These are phyloP conservation scores for Lophius piscatorius DNA, from an alignment of 2,113 vertebrate species.

Conservation along the genomic window DNA sequence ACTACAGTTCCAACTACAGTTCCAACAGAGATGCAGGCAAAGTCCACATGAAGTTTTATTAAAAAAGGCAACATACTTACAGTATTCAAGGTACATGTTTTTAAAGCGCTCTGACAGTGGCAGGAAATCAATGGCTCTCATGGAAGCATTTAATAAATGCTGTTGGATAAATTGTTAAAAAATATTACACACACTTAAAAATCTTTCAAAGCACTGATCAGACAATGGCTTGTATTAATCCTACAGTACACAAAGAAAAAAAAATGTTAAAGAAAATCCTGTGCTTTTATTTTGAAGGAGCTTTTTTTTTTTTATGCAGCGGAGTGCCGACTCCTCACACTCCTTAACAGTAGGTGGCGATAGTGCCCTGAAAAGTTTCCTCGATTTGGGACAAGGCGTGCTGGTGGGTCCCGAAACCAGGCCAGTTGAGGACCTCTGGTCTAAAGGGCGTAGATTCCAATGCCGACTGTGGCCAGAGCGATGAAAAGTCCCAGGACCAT, in stretches of 20 bases:
- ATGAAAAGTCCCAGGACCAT: constrained; percentile 72
- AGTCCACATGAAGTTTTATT: constrained; percentile 44
- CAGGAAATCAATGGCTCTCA: not conserved
- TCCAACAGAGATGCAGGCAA: too few species aligned
- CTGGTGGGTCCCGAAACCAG: too few species aligned
- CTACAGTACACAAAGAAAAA: constrained; percentile 12
- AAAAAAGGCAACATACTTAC: constrained; percentile 38
- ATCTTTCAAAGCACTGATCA: not conserved
- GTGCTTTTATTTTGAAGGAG: too few species aligned
- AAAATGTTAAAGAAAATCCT: too few species aligned
- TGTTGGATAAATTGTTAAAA: constrained; percentile 8
- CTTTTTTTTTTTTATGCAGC: too few species aligned
- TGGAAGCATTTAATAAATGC: not conserved
- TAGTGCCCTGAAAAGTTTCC: too few species aligned
- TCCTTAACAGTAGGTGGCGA: too few species aligned
- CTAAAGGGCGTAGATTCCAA: constrained; percentile 74
- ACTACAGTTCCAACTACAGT: constrained; percentile 13
- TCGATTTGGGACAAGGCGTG: too few species aligned
- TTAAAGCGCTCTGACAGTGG: not conserved
- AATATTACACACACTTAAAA: not conserved
- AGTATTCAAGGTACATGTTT: constrained; percentile 23
- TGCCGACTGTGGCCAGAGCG: constrained; percentile 67
- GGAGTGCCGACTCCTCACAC: too few species aligned
- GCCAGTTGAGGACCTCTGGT: not conserved
- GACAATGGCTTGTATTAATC: not conserved